Evolutionary conservation across 2,797 vertebrate species (phyloP).

Genomic region (Ctenochaetus hawaiiensis): DNA sequence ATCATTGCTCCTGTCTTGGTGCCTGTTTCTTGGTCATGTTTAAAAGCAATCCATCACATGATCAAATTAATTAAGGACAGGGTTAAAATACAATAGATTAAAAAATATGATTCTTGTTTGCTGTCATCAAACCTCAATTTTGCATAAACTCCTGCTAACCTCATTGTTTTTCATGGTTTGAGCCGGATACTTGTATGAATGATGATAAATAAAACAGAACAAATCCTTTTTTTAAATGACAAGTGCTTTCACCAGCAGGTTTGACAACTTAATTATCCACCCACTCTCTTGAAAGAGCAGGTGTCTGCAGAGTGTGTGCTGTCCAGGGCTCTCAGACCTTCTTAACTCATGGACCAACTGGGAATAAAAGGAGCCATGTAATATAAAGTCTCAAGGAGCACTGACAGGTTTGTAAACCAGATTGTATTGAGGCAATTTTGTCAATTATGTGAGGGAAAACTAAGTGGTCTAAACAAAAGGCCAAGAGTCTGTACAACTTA

Average conservation of each 20-base stretch:
- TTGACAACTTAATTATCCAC: conserved; percentile 18
- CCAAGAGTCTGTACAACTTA: background rate
- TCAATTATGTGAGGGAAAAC: background rate
- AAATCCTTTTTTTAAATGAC: conserved; percentile 2
- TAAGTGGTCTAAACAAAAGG: conserved; percentile 10
- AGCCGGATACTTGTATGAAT: too few relatives aligned
- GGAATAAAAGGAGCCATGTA: background rate
- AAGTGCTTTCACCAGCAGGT: background rate
- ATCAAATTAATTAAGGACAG: background rate
- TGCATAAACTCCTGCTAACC: background rate
- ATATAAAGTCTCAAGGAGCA: background rate
- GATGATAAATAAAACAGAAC: background rate
- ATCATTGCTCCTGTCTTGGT: too few relatives aligned
- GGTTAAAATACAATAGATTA: background rate
- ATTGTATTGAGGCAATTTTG: background rate
- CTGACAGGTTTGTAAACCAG: background rate
- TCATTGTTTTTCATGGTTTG: background rate
- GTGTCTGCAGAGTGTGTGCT: conserved; percentile 35
- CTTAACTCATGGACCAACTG: conserved; percentile 4
- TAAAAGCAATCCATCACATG: background rate
- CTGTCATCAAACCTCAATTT: background rate
- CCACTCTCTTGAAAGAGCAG: conserved; percentile 35
- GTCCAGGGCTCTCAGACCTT: conserved; percentile 41
- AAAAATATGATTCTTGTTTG: background rate
- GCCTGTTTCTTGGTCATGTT: too few relatives aligned